phyloP scores from a whole-genome alignment of 2,797 vertebrate species.

The Heterohyrax brucei region DNA sequence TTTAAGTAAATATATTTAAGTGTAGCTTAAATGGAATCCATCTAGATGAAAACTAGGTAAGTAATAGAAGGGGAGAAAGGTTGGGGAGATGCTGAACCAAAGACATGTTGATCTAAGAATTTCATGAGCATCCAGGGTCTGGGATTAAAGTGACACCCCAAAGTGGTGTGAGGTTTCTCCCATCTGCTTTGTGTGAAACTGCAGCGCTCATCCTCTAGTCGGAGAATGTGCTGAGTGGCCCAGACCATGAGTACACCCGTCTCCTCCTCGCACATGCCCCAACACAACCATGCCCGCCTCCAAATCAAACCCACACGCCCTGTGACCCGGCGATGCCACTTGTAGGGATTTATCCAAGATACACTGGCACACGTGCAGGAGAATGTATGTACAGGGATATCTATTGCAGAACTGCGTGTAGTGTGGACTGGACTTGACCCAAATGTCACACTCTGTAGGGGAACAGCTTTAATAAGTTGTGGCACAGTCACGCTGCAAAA shows the following conservation, averaged over 20 bases:
- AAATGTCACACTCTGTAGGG: neutral
- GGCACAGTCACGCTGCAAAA: neutral
- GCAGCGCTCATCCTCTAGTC: neutral
- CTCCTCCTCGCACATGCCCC: neutral
- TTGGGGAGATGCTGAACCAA: neutral
- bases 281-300: neutral
- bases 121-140: neutral
- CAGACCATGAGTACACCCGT: neutral
- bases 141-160: neutral
- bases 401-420: neutral
- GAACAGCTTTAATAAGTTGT: neutral
- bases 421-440: neutral
- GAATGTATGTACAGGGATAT: neutral
- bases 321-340: neutral
- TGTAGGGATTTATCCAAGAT: neutral
- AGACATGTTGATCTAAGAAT: neutral
- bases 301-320: neutral
- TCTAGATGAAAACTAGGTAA: neutral
- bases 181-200: neutral
- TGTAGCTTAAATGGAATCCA: neutral
- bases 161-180: too few relatives aligned
- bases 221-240: accelerated
- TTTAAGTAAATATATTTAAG: conserved; percentile 45
- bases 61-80: neutral
- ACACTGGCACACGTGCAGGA: neutral